Percentiles rank a stretch among this genome's conserved stretches.
phyloP scores from a whole-genome alignment of 2,888 invertebrate species.

The Exephanes ischioxanthus region DNA sequence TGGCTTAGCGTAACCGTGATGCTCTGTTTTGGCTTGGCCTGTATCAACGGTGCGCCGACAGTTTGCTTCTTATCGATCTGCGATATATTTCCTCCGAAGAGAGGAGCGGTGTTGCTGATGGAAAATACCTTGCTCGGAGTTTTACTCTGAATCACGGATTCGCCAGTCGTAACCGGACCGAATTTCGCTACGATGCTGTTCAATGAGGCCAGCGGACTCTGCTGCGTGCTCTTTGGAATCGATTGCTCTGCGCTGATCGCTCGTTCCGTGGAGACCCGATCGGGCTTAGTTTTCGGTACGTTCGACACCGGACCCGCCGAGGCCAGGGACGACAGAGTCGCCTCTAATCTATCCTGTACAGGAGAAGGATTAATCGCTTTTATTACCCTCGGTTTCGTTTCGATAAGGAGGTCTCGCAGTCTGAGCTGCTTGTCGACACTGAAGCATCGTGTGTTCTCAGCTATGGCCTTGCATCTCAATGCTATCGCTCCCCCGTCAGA shows the following conservation, averaged over 20 bases:
- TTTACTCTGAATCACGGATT: conserved; percentile 61
- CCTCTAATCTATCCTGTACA: conserved; percentile 80
- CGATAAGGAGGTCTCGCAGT: conserved; percentile 76
- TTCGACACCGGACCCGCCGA: conserved; percentile 66
- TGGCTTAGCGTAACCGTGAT: conserved; percentile 61
- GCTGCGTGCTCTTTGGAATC: conserved; percentile 62
- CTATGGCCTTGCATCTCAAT: conserved; percentile 79
- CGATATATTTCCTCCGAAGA: conserved; percentile 65
- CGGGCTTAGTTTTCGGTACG: conserved; percentile 68
- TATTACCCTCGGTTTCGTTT: conserved; percentile 76
- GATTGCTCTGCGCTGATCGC: conserved; percentile 29
- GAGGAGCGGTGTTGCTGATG: conserved; percentile 41
- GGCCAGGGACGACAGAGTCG: conserved; percentile 80
- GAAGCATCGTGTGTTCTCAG: conserved; percentile 76
- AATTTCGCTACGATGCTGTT: conserved; percentile 82
- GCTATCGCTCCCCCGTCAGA: conserved; percentile 78
- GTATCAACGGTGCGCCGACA: conserved; percentile 10
- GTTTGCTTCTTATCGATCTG: conserved; percentile 70
- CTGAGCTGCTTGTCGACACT: conserved; percentile 77
- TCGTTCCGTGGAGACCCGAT: conserved; percentile 62
- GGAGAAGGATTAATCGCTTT: conserved; percentile 79
- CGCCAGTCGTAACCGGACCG: conserved; percentile 68
- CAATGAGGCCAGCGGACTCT: conserved; percentile 80
- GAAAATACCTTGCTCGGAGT: conserved; percentile 50
- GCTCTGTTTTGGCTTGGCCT: conserved; percentile 67